Conservation (phyloP, 2,888 invertebrate genomes). For the Creontiades dilutus region DNA sequence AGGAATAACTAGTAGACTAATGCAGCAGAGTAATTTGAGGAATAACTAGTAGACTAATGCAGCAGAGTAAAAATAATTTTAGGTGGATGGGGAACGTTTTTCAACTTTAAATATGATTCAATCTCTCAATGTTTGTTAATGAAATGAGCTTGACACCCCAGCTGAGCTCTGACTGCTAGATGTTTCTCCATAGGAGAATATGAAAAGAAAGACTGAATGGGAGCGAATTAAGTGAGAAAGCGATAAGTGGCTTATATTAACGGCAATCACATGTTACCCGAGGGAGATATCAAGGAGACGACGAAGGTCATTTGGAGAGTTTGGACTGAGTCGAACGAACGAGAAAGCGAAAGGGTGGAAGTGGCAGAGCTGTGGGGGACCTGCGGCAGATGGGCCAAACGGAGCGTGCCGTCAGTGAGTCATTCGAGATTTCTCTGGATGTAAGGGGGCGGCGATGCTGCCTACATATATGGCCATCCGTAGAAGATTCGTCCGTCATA, state of each 20-base stretch:
- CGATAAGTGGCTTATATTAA: constrained; percentile 54
- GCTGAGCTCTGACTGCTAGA: background rate
- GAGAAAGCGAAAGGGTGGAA: constrained; percentile 29
- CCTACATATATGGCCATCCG: background rate
- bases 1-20: too few species aligned
- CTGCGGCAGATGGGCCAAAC: constrained; percentile 52
- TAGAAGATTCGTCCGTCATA: background rate
- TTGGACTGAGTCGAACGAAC: constrained; percentile 4
- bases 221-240: constrained; percentile 23
- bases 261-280: constrained; percentile 43
- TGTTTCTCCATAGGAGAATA: background rate
- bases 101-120: background rate
- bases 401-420: constrained; percentile 58
- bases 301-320: constrained; percentile 27
- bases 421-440: constrained; percentile 53
- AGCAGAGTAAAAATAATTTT: too few species aligned
- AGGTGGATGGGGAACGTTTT: too few species aligned
- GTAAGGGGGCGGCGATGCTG: background rate
- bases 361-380: constrained; percentile 11
- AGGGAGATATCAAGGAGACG: constrained; percentile 33
- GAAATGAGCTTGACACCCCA: background rate
- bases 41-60: too few species aligned
- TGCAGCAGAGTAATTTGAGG: too few species aligned
- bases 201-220: constrained; percentile 28
- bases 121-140: background rate